Evolutionary conservation across 1,140 invertebrate genomes (phyloP), one percentile per base, ranked within the genome.

Genomic region (Monochamus saltuarius): DNA sequence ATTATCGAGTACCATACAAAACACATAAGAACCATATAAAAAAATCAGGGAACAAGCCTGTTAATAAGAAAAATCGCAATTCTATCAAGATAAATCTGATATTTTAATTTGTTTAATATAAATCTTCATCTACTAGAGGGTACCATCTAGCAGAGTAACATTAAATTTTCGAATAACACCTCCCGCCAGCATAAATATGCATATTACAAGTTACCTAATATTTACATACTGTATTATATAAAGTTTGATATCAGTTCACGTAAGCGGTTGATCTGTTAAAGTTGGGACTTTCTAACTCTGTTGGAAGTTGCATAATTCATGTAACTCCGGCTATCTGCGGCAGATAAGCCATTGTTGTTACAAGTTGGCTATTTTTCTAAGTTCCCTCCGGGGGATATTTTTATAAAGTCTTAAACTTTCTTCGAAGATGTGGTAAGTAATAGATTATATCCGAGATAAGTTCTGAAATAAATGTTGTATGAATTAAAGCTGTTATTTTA

Each of bases 211-310:
- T 51, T 51, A 51, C 45, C 45, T 10, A 11, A 17, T 47, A 47
- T 51, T 51, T 17, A 51, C 49, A 51, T 51, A 35, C 49, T 35
- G 29, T 29, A 51, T 51, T 34, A 51, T 38, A 51, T 17, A 17
- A 35, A 51, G 49, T 51, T 51, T 51, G 16, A 35, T 37, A 51
- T 16, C 49, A 51, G 35, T 51, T 51, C 49, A 51, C 49, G 22
- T 51, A 51, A 51, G 49, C 49, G 49, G 49, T 38, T 51, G 49
- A 51, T 51, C 49, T 51, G 49, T 51, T 38, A 51, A 51, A 51
- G 49, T 51, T 51, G 35, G 49, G 2, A 51, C 49, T 51, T 51
- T 11, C 6, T 9, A 51, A 51, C 29, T 51, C 36, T 35, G 16
- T 14, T 37, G 49, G 49, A 51, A 51, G 35, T 37, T 51, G 29